Evolutionary conservation across 92 coral and sea anemone genomes (phyloP).

Genomic region (Blastomussa wellsi): DNA sequence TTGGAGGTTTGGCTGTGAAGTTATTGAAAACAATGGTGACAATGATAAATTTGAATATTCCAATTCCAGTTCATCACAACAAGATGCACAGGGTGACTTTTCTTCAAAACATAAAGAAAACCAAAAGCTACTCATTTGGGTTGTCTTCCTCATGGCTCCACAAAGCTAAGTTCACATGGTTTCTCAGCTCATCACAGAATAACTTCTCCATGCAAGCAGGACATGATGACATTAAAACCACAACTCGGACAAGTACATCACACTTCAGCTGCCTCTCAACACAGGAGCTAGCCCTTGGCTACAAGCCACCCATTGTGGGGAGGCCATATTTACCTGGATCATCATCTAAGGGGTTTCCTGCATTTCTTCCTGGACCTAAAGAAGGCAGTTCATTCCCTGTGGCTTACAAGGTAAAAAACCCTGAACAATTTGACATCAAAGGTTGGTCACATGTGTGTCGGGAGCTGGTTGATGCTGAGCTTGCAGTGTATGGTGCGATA

Average conservation of each 20-base stretch:
- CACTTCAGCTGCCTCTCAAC: constrained; percentile 38
- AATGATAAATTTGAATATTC: background rate
- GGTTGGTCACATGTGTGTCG: constrained; percentile 68
- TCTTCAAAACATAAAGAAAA: background rate
- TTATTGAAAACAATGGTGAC: too few species aligned
- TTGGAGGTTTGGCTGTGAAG: too few species aligned
- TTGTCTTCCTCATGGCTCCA: too few species aligned
- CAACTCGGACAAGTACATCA: background rate
- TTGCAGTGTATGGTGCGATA: constrained; percentile 54
- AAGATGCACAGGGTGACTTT: constrained; percentile 11
- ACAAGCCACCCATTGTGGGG: constrained; percentile 52
- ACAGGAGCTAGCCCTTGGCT: constrained; percentile 34
- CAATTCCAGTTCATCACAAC: background rate
- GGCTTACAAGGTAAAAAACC: constrained; percentile 39
- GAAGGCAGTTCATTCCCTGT: constrained; percentile 46
- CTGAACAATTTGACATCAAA: constrained; percentile 32
- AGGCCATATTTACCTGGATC: constrained; percentile 62
- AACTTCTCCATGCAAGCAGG: constrained; percentile 22
- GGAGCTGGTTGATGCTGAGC: constrained; percentile 50
- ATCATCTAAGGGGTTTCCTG: constrained; percentile 60
- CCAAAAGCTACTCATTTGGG: background rate
- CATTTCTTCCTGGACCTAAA: constrained; percentile 63
- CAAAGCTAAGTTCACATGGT: background rate
- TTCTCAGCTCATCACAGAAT: background rate
- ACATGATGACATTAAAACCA: background rate